Evolutionary conservation across 2,113 vertebrate species (phyloP), one percentile per base, ranked within the genome.

Genomic region (Serilophus lunatus): DNA sequence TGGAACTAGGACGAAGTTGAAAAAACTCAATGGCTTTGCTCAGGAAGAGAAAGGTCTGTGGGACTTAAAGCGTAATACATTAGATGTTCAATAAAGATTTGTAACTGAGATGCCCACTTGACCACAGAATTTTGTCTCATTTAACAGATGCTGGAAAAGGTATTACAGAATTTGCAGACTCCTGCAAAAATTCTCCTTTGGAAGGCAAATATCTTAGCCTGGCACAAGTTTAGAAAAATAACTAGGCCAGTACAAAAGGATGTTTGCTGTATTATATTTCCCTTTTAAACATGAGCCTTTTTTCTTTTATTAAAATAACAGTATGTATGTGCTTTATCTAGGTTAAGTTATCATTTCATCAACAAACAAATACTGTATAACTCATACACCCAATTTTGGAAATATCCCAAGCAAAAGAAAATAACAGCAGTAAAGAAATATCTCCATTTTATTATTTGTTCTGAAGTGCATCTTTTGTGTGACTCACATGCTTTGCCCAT

Each of bases 191-290:
- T 36, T 77, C 23, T 76, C 1, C 78, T 90, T 94, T 45, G 6
- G 66, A 92, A 94, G 54, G 49, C 75, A 95, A 91, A 91, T 74
- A 91, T 56, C 75, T 96, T 50, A 83, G 47, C 75, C 31, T 86
- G 64, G 92, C 64, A 89, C 33, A 85, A 92, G 63, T 92, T 96
- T 92, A 93, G 87, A 92, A 96, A 93, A 97, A 93, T 78, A 96
- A 81, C 66, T 49, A 86, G 36, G 33, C 33, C 60, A 51, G 71
- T 89, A 92, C 42, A 94, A 96, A 89, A 82, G 69, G 77, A 82
- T 95, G 47, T 93, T 96, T 97, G 82, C 59, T 87, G 38, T 92
- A 75, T 75, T 84, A 51, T 86, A 88, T 92, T 94, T 89, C 70
- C n/a, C n/a, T 95, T 91, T 82, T 65, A 89, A 93, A 96, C 3